Percentiles rank a stretch among this genome's conserved stretches.
Evolutionary conservation across 2,888 invertebrate species (phyloP).

Genomic region (Mythimna loreyi): DNA sequence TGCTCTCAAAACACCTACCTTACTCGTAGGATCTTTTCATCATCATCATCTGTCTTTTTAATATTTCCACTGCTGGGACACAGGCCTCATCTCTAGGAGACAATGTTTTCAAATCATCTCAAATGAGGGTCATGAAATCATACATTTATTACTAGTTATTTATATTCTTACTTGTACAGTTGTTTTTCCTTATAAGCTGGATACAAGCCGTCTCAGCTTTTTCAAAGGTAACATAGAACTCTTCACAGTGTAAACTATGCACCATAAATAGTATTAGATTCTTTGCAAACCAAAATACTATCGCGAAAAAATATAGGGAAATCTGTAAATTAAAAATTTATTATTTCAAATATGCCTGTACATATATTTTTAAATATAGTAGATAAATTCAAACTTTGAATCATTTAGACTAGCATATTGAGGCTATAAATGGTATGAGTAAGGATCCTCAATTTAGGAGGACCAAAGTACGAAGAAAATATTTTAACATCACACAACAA

Average conservation of each 20-base stretch:
- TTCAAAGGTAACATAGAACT: conserved; percentile 17
- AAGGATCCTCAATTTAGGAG: background rate
- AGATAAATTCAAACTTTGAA: no score
- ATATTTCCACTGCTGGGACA: no score
- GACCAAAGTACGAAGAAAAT: background rate
- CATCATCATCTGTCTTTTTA: no score
- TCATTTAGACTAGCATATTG: no score
- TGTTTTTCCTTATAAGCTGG: conserved; percentile 8
- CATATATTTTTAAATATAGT: no score
- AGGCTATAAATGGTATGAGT: no score
- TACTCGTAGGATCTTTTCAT: no score
- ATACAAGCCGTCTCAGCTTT: conserved; percentile 16
- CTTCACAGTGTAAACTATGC: conserved; percentile 21
- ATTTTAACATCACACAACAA: background rate
- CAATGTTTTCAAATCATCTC: background rate
- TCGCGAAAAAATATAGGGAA: background rate
- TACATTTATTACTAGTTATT: no score
- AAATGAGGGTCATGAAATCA: no score
- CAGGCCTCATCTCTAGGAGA: no score
- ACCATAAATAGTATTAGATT: conserved; percentile 13
- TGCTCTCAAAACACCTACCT: no score
- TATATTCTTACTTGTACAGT: conserved; percentile 11
- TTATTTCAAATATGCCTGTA: no score
- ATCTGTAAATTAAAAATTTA: conserved; percentile 1
- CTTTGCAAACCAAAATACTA: background rate